Percentiles rank a stretch among this genome's conserved stretches.
Conservation (phyloP, 2,797 vertebrate species). For the Macropus fuliginosus region DNA sequence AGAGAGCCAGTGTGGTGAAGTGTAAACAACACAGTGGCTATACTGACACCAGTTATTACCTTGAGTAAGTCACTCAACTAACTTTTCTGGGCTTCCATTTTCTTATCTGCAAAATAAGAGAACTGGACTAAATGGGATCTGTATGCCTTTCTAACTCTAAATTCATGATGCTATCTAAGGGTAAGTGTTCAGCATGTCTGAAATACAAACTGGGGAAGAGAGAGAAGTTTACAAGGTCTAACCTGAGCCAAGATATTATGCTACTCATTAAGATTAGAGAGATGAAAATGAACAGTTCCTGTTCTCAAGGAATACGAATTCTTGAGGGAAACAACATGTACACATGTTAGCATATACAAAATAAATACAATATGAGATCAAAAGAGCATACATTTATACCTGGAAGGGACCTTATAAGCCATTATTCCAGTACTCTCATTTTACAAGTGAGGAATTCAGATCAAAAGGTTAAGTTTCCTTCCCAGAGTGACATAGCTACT, state of each 20-base stretch:
- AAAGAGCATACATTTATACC: background rate
- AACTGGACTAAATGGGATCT: background rate
- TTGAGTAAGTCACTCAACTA: background rate
- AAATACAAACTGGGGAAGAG: background rate
- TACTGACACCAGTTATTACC: background rate
- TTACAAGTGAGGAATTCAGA: background rate
- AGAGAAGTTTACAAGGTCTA: background rate
- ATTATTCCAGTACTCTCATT: background rate
- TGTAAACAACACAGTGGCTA: background rate
- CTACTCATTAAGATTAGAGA: background rate
- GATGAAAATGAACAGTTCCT: background rate
- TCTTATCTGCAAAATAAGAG: background rate
- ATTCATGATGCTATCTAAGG: background rate
- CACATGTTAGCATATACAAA: too few relatives aligned
- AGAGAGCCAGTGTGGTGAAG: background rate
- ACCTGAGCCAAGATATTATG: background rate
- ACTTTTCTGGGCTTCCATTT: background rate
- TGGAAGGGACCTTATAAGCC: background rate
- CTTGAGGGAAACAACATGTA: background rate
- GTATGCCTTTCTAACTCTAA: background rate
- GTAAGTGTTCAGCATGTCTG: background rate
- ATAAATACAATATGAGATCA: background rate
- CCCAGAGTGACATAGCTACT: background rate
- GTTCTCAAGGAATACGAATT: background rate
- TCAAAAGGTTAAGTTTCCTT: background rate